Evolutionary conservation across 2,888 invertebrate genomes (phyloP).

Genomic region (Eudemis profundana): DNA sequence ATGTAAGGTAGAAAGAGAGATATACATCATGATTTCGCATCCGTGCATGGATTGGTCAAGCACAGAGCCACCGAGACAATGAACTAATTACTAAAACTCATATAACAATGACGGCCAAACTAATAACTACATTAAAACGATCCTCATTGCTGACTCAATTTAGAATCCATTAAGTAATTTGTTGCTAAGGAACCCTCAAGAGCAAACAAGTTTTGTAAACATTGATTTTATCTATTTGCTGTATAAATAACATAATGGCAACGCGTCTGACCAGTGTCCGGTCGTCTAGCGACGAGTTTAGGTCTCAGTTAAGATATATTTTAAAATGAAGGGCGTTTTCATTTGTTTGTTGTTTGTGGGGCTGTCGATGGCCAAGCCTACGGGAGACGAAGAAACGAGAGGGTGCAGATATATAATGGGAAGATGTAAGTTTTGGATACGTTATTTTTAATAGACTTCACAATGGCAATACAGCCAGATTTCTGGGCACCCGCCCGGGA

Average conservation of each 20-base stretch:
- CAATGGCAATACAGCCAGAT: too few species aligned
- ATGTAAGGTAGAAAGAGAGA: too few species aligned
- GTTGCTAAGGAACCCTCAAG: not conserved
- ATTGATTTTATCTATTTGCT: constrained; percentile 33
- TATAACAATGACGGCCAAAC: constrained; percentile 7
- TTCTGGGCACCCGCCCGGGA: too few species aligned
- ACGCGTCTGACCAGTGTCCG: constrained; percentile 10
- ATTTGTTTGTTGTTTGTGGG: constrained; percentile 50
- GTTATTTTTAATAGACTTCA: not conserved
- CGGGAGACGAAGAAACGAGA: constrained; percentile 46
- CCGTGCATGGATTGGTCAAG: too few species aligned
- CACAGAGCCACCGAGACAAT: too few species aligned
- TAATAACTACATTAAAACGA: constrained; percentile 2
- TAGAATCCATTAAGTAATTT: constrained; percentile 15
- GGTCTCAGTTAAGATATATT: constrained; percentile 13
- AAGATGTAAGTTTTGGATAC: constrained; percentile 62
- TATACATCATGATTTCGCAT: too few species aligned
- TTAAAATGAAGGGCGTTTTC: constrained; percentile 53
- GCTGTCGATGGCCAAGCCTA: constrained; percentile 46
- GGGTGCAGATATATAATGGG: constrained; percentile 62
- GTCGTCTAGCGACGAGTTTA: constrained; percentile 34
- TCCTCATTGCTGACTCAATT: not conserved
- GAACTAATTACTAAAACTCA: not conserved
- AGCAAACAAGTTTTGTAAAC: constrained; percentile 26
- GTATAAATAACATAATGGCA: constrained; percentile 12